Percentiles rank a stretch among this genome's conserved stretches.
Conservation (phyloP, 2,113 vertebrate species). For the Syngnathus scovelli region DNA sequence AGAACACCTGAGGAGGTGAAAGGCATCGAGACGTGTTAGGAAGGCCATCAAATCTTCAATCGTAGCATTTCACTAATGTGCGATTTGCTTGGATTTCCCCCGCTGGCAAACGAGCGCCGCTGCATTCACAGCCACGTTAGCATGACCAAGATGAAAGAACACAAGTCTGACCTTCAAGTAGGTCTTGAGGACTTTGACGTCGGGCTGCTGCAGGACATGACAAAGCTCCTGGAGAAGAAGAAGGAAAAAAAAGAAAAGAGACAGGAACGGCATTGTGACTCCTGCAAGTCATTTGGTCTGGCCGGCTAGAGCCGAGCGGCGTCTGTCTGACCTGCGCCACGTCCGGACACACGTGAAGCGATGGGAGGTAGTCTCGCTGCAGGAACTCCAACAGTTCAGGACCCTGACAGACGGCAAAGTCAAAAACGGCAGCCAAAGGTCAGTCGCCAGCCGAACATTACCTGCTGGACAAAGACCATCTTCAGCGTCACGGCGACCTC, state of each 20-base stretch:
- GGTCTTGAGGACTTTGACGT: conserved; percentile 94
- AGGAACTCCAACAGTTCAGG: conserved; percentile 92
- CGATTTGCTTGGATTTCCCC: too few relatives aligned
- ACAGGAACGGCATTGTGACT: neutral
- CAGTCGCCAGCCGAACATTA: conserved; percentile 38
- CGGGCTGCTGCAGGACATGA: conserved; percentile 94
- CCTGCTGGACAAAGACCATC: conserved; percentile 94
- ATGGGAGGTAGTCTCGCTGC: conserved; percentile 94
- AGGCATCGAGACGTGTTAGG: too few relatives aligned
- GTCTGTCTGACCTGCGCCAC: conserved; percentile 82
- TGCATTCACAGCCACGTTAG: too few relatives aligned
- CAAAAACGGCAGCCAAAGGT: neutral
- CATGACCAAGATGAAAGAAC: neutral
- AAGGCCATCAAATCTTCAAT: too few relatives aligned
- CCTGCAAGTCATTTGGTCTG: too few relatives aligned
- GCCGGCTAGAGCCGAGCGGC: too few relatives aligned
- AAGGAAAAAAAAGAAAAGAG: neutral
- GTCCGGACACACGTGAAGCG: conserved; percentile 88
- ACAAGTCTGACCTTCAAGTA: conserved; percentile 85
- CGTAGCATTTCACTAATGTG: too few relatives aligned
- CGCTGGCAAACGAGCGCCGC: too few relatives aligned
- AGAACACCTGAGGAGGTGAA: conserved; percentile 79
- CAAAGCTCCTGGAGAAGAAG: conserved; percentile 81
- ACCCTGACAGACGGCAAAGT: conserved; percentile 69
- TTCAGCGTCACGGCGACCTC: conserved; percentile 92